Percentiles rank a stretch among this genome's conserved stretches.
These are phyloP conservation scores for Microcebus jonahi DNA, from an alignment of 2,113 vertebrate genomes.

Conservation along the genomic window DNA sequence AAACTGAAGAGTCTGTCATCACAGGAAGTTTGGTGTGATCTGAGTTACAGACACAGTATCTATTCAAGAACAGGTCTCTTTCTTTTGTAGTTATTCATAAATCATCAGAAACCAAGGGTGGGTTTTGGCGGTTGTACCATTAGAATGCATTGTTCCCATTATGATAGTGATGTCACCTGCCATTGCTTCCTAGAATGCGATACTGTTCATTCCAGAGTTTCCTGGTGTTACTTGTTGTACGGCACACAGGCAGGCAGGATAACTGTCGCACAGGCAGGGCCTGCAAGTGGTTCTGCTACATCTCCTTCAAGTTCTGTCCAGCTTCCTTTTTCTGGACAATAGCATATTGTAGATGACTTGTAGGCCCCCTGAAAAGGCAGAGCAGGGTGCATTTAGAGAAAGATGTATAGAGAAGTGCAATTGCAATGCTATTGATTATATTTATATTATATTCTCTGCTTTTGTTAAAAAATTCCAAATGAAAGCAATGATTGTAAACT, in stretches of 20 bases:
- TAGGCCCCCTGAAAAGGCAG: constrained; percentile 93
- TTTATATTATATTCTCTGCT: background rate
- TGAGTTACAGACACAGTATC: constrained; percentile 73
- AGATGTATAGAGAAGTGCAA: background rate
- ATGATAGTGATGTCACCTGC: constrained; percentile 81
- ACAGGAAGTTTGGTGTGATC: constrained; percentile 75
- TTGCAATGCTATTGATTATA: background rate
- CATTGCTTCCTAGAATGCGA: constrained; percentile 76
- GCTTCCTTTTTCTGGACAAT: constrained; percentile 97
- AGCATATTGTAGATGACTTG: constrained; percentile 99
- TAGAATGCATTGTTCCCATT: constrained; percentile 71
- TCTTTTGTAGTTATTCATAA: constrained; percentile 76
- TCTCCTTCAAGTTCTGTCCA: constrained; percentile 99
- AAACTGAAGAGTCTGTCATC: constrained; percentile 83
- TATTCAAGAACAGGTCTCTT: constrained; percentile 79
- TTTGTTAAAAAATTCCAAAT: background rate
- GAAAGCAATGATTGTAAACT: background rate
- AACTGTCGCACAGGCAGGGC: constrained; percentile 96
- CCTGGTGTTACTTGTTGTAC: constrained; percentile 93
- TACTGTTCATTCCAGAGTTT: constrained; percentile 60
- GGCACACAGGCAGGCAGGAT: constrained; percentile 96
- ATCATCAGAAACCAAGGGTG: constrained; percentile 80
- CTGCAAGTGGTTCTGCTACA: constrained; percentile 97
- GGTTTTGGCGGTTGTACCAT: constrained; percentile 71
- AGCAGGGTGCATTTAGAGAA: constrained; percentile 53